Base-by-base conservation (phyloP, 2,113 vertebrate genomes). In the Corvus moneduloides region DNA sequence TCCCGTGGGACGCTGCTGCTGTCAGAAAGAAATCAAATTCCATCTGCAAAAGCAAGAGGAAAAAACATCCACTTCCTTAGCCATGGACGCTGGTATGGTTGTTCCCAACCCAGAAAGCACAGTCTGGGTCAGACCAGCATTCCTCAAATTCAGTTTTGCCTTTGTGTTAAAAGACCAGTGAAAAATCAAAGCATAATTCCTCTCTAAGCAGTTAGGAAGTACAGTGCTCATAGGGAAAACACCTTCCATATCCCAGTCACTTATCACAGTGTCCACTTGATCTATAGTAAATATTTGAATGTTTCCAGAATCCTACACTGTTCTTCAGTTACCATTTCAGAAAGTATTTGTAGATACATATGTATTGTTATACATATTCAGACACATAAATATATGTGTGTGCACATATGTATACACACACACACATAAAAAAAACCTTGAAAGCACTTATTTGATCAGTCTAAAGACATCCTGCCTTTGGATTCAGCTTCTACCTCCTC, bases 1-100 rank as follows among this genome's bases (percentile, higher is more conserved):
- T 78, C 73, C 64, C 0, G 0, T 37, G 11, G 66, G 62, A 56
- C 22, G 22, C 3, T 33, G 69, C 28, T 1, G 1, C n/a, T 72
- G n/a, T 26, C 75, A 87, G 55, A 77, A 79, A 76, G 46, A 67
- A 84, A 32, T 56, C 41, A 85, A 82, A 80, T 67, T 33, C 51
- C 3, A 0, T 17, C 72, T 81, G 23, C 39, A 62, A 84, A 54
- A 61, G 35, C 43, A 78, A 77, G 32, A 67, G 46, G 41, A 66
- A 63, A 64, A 76, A 85, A 43, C 2, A 27, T 16, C 33, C 30
- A 35, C 2, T 44, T 46, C 9, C 7, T 1, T 11, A 76, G 37
- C 23, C 52, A 58, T 0, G 2, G 77, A 20, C 32, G 18, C 37
- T 7, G 17, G n/a, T 28, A 17, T 3, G 2, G n/a, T 12, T n/a